Evolutionary conservation across 1,140 invertebrate genomes (phyloP).

Genomic region (Calephelis nemesis): DNA sequence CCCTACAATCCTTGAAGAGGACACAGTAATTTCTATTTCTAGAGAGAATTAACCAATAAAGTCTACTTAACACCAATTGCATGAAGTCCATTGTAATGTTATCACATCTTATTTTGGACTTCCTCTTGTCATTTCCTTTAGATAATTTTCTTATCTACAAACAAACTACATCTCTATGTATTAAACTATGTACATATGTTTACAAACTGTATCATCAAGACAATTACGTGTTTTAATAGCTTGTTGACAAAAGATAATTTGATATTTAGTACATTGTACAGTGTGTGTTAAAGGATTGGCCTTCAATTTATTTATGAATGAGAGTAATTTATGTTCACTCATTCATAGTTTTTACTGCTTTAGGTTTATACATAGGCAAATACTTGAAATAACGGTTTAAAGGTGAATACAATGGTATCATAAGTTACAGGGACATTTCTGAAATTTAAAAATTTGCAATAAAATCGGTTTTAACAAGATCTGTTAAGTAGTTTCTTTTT

Average conservation of each 20-base stretch:
- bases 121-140: slow-evolving; percentile 38
- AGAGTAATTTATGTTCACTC: too few species aligned
- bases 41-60: slow-evolving; percentile 16
- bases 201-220: slow-evolving; percentile 9
- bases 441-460: too few species aligned
- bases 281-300: too few species aligned
- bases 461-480: too few species aligned
- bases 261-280: background rate
- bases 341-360: too few species aligned
- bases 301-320: too few species aligned
- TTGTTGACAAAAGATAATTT: background rate
- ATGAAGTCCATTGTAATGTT: slow-evolving; percentile 41
- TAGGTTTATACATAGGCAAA: too few species aligned
- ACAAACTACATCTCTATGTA: slow-evolving; percentile 5
- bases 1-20: background rate
- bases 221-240: background rate
- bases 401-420: too few species aligned
- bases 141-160: slow-evolving; percentile 31
- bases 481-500: too few species aligned
- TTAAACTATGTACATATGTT: background rate
- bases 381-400: too few species aligned
- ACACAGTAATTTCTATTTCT: slow-evolving; percentile 20
- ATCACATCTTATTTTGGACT: slow-evolving; percentile 43
- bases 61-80: slow-evolving; percentile 23
- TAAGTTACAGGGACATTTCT: too few species aligned